Percentiles rank a stretch among this genome's conserved stretches.
phyloP scores from a whole-genome alignment of 53 echinoderm and acorn worm species.

The Paracentrotus lividus region DNA sequence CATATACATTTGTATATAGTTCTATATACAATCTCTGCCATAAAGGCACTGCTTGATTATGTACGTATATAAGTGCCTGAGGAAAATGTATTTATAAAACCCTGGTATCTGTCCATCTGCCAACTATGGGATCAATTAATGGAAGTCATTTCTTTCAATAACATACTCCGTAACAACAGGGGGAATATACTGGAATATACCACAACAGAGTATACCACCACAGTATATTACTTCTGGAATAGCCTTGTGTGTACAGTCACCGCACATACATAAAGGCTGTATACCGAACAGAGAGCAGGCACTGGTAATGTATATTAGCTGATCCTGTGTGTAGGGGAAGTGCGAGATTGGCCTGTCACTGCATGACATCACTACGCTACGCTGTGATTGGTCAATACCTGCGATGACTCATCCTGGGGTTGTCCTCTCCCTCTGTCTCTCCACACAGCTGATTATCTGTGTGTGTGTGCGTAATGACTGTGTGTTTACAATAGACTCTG shows the following conservation, averaged over 20 bases:
- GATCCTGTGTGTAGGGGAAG: slow-evolving; percentile 29
- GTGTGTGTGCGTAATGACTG: slow-evolving; percentile 62
- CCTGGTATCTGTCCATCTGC: slow-evolving; percentile 34
- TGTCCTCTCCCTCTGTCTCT: slow-evolving; percentile 66
- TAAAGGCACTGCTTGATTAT: background rate
- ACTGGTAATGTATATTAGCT: slow-evolving; percentile 34
- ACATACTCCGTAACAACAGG: slow-evolving; percentile 19
- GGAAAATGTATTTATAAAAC: slow-evolving; percentile 10
- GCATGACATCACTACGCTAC: slow-evolving; percentile 59
- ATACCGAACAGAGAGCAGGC: background rate
- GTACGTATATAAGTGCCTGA: background rate
- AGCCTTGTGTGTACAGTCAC: background rate
- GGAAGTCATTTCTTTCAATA: slow-evolving; percentile 50
- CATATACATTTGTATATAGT: background rate
- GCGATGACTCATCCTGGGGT: slow-evolving; percentile 68
- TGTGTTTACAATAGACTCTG: slow-evolving; percentile 50
- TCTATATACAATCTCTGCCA: background rate
- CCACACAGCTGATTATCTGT: slow-evolving; percentile 54
- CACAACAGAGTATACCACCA: background rate
- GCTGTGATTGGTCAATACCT: slow-evolving; percentile 68
- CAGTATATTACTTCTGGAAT: background rate
- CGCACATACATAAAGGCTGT: slow-evolving; percentile 46
- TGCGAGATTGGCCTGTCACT: slow-evolving; percentile 54
- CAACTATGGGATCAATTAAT: slow-evolving; percentile 36
- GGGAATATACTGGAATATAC: slow-evolving; percentile 62